A percentile compares a stretch with the other conserved stretches of the same genome.
Conservation (phyloP, 2,113 vertebrate species). For the Atractosteus spatula region DNA sequence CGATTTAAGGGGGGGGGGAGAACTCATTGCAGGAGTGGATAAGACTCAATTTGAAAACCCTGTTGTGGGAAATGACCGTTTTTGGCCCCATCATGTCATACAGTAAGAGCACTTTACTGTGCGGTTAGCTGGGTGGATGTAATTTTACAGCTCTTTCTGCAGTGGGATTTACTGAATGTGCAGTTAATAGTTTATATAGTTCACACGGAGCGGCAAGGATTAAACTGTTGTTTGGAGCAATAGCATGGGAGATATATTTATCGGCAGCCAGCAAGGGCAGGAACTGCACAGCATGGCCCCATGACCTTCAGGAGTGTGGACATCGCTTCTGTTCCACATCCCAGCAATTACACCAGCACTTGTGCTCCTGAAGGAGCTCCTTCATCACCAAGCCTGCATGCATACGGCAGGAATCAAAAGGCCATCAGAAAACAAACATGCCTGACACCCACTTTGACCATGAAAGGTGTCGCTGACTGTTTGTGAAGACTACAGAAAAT, state of each 20-base stretch:
- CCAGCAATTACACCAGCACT: conserved; percentile 11
- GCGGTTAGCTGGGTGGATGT: conserved; percentile 46
- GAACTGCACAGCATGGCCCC: conserved; percentile 19
- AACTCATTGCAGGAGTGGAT: conserved; percentile 45
- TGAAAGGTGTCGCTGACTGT: too few relatives aligned
- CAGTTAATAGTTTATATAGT: conserved; percentile 71
- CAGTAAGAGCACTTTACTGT: conserved; percentile 55
- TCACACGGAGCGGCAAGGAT: conserved; percentile 54
- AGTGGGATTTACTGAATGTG: conserved; percentile 66
- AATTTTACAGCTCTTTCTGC: conserved; percentile 51
- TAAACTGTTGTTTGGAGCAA: conserved; percentile 52
- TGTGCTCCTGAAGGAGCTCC: too few relatives aligned
- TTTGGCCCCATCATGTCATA: conserved; percentile 65
- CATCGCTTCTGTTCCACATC: conserved; percentile 20
- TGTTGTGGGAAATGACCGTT: conserved; percentile 66
- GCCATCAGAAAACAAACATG: background rate
- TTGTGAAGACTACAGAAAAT: background rate
- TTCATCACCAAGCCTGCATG: too few relatives aligned
- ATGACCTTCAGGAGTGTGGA: conserved; percentile 28
- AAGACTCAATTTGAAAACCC: conserved; percentile 64
- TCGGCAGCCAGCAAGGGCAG: conserved; percentile 27
- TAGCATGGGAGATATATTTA: conserved; percentile 38
- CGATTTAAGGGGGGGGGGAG: conserved; percentile 38
- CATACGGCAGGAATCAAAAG: background rate
- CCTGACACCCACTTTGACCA: background rate